Conservation (phyloP, 2,113 vertebrate genomes). For the Platichthys flesus region DNA sequence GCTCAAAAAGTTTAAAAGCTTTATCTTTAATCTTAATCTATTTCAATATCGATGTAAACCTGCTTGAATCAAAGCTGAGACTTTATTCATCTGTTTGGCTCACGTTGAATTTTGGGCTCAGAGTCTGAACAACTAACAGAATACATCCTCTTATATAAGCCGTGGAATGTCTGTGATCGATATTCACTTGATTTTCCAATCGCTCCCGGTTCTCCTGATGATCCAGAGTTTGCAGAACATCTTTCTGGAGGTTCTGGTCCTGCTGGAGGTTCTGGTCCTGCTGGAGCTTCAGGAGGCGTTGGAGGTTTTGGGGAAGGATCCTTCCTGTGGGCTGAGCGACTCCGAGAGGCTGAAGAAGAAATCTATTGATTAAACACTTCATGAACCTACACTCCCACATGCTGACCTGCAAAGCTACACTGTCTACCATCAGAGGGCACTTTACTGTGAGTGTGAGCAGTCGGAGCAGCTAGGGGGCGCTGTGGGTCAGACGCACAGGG, state of each 20-base stretch:
- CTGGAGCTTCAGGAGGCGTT: background rate
- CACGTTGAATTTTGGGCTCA: background rate
- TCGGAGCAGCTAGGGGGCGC: background rate
- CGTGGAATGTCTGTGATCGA: background rate
- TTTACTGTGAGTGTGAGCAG: background rate
- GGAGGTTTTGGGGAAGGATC: conserved; percentile 1
- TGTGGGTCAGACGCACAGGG: conserved; percentile 13
- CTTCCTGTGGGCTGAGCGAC: conserved; percentile 33
- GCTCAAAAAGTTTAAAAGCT: no score
- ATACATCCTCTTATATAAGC: background rate
- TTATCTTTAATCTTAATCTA: no score
- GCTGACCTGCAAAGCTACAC: background rate
- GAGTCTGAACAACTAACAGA: background rate
- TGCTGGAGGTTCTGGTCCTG: background rate
- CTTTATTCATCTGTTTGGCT: background rate
- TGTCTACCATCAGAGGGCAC: conserved; percentile 42
- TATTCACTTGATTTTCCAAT: conserved; percentile 32
- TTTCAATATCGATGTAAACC: no score
- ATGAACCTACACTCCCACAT: background rate
- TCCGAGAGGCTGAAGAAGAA: conserved; percentile 21
- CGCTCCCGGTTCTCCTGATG: background rate
- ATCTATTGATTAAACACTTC: background rate
- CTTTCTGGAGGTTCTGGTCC: background rate
- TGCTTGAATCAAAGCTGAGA: no score
- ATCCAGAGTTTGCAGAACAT: background rate